Percentiles rank a stretch among this genome's conserved stretches.
These are phyloP conservation scores for Riparia riparia DNA, from an alignment of 2,113 vertebrate species.

Conservation along the genomic window DNA sequence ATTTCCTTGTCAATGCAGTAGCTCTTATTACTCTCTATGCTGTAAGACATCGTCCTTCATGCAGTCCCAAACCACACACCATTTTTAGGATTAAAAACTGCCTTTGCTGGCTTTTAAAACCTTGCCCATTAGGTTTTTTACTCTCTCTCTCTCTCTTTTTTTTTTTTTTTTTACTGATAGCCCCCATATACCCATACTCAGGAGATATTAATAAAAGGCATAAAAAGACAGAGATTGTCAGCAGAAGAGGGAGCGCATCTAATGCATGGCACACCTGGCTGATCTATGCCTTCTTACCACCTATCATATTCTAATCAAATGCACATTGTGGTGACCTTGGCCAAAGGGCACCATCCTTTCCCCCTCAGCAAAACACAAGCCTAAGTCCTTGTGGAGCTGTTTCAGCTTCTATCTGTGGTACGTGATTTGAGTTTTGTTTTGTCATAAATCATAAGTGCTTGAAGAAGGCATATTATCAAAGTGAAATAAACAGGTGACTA, in stretches of 20 bases:
- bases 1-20: not conserved
- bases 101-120: not conserved
- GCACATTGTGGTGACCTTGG: not conserved
- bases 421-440: rapidly evolving
- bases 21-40: not conserved
- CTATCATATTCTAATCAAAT: not conserved
- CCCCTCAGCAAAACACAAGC: not conserved
- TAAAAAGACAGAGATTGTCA: not conserved
- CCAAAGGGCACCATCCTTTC: not conserved
- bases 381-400: not conserved
- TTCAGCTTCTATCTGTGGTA: not conserved
- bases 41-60: rapidly evolving
- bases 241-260: not conserved
- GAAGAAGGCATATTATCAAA: not conserved
- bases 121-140: not conserved
- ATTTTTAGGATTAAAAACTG: not conserved
- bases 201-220: not conserved
- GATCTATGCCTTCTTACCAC: not conserved
- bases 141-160: not conserved
- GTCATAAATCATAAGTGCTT: not conserved
- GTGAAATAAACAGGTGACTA: not conserved
- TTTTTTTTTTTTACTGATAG: not conserved
- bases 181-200: not conserved
- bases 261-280: not conserved
- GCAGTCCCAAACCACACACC: not conserved